phyloP scores from a whole-genome alignment of 2,797 vertebrate genomes.

The Amblyopsis hoosieri region DNA sequence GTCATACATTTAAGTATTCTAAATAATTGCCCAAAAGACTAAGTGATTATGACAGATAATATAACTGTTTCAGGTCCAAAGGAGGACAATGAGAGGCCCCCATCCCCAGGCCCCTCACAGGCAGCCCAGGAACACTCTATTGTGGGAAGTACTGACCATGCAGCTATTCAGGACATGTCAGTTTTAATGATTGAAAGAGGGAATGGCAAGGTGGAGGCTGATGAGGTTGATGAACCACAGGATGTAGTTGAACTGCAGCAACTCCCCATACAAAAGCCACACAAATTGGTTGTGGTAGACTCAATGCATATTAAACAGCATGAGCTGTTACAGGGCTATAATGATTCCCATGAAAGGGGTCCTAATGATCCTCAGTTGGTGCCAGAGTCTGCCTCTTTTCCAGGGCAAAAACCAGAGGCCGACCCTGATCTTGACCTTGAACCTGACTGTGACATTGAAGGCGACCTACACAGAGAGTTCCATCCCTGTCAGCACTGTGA shows the following conservation, averaged over 20 bases:
- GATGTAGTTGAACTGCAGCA: slow-evolving; percentile 70
- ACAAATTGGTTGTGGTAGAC: slow-evolving; percentile 41
- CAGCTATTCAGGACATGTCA: slow-evolving; percentile 47
- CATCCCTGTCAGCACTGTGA: slow-evolving; percentile 94
- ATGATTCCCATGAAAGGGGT: slow-evolving; percentile 49
- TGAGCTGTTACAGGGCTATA: slow-evolving; percentile 47
- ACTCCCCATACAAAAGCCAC: slow-evolving; percentile 35
- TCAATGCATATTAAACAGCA: slow-evolving; percentile 71
- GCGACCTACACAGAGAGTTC: slow-evolving; percentile 78
- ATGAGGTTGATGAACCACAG: slow-evolving; percentile 52
- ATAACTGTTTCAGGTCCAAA: slow-evolving; percentile 77
- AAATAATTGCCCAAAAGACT: no score
- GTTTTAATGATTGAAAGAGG: slow-evolving; percentile 35
- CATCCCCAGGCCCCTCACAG: slow-evolving; percentile 70
- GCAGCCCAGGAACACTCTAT: slow-evolving; percentile 75
- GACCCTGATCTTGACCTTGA: slow-evolving; percentile 66
- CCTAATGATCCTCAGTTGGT: slow-evolving; percentile 49
- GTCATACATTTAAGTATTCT: no score
- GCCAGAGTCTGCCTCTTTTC: slow-evolving; percentile 52
- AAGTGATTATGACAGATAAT: neutral
- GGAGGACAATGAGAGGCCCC: slow-evolving; percentile 81
- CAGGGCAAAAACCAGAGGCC: slow-evolving; percentile 54
- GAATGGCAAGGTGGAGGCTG: slow-evolving; percentile 57
- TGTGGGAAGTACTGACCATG: slow-evolving; percentile 41
- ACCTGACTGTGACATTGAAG: slow-evolving; percentile 81